A percentile compares a stretch with the other conserved stretches of the same genome.
Evolutionary conservation across 2,888 invertebrate genomes (phyloP).

Genomic region (Cheilosia urbana): DNA sequence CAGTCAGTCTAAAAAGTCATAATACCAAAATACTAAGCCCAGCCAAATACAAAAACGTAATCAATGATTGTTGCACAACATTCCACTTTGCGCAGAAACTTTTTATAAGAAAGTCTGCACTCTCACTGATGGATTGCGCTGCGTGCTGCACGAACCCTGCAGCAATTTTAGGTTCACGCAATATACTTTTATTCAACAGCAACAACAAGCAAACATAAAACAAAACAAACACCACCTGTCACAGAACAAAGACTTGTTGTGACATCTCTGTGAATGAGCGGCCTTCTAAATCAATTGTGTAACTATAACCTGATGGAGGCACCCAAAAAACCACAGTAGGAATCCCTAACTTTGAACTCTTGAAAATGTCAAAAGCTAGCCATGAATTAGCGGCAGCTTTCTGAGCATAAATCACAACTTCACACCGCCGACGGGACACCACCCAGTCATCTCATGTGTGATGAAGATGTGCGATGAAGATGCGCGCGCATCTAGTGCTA

Average conservation of each 20-base stretch:
- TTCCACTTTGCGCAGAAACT: constrained; percentile 21
- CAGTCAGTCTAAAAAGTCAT: not conserved
- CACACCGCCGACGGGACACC: constrained; percentile 10
- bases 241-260: constrained; percentile 20
- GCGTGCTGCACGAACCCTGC: constrained; percentile 62
- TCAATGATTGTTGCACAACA: constrained; percentile 9
- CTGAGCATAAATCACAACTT: constrained; percentile 51
- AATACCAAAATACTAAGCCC: not conserved
- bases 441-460: constrained; percentile 26
- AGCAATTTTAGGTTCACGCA: constrained; percentile 50
- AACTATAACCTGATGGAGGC: not conserved
- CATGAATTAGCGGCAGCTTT: constrained; percentile 47
- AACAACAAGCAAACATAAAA: not conserved
- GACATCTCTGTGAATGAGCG: constrained; percentile 10
- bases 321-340: not conserved
- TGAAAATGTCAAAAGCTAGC: constrained; percentile 32
- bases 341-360: constrained; percentile 53
- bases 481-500: not conserved
- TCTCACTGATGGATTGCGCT: constrained; percentile 42
- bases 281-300: not conserved
- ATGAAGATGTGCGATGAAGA: constrained; percentile 32
- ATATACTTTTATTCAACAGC: constrained; percentile 8
- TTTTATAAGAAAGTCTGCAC: constrained; percentile 1
- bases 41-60: not conserved
- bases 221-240: not conserved